phyloP scores from a whole-genome alignment of 2,113 vertebrate genomes.

The Ellobius talpinus region DNA sequence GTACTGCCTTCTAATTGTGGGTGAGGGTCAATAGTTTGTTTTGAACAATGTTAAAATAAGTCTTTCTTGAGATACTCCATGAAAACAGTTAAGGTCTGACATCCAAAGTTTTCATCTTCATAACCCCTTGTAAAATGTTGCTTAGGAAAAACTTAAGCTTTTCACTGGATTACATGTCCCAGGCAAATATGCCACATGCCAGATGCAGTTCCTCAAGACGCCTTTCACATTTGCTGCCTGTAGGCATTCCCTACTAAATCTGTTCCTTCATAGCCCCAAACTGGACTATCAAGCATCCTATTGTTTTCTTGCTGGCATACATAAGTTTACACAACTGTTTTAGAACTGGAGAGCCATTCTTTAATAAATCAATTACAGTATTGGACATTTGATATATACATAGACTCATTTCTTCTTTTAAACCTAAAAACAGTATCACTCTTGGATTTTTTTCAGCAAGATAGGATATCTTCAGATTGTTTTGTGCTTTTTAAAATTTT shows the following conservation, averaged over 20 bases:
- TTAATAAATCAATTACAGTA: conserved; percentile 90
- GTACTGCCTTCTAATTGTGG: conserved; percentile 80
- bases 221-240: conserved; percentile 89
- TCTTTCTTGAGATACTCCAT: conserved; percentile 83
- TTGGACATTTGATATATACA: conserved; percentile 90
- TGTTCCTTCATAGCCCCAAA: conserved; percentile 85
- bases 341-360: conserved; percentile 89
- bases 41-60: conserved; percentile 81
- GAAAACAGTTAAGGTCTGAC: conserved; percentile 85
- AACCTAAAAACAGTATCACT: conserved; percentile 88
- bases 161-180: conserved; percentile 81
- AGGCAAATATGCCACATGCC: conserved; percentile 82
- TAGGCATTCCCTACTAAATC: conserved; percentile 86
- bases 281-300: conserved; percentile 84
- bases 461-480: conserved; percentile 85
- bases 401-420: conserved; percentile 86
- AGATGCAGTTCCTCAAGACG: conserved; percentile 84
- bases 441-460: conserved; percentile 86
- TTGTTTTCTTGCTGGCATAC: conserved; percentile 85
- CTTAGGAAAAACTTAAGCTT: conserved; percentile 79
- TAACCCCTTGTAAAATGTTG: conserved; percentile 79
- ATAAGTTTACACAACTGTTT: conserved; percentile 89
- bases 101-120: conserved; percentile 78
- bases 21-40: conserved; percentile 81
- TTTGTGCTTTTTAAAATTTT: conserved; percentile 87